These are phyloP conservation scores for Iselma pallidipennis DNA, from an alignment of 2,888 invertebrate genomes.

Conservation along the genomic window DNA sequence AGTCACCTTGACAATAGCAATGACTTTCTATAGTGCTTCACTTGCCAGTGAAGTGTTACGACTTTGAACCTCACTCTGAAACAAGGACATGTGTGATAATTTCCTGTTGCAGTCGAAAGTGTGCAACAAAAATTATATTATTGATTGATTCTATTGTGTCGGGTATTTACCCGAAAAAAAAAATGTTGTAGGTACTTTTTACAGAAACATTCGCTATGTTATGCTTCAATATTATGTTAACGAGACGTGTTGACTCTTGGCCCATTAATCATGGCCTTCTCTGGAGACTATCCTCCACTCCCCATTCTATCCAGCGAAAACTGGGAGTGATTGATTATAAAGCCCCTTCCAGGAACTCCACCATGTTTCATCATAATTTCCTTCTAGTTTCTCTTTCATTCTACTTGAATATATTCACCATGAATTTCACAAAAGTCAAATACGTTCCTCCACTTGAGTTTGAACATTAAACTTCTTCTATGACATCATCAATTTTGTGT, in stretches of 20 bases:
- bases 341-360: not conserved
- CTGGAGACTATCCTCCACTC: not conserved
- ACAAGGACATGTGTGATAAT: not conserved
- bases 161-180: too few species aligned
- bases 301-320: not conserved
- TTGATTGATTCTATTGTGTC: not conserved
- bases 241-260: not conserved
- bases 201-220: not conserved
- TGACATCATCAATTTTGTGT: not conserved
- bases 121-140: not conserved
- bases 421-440: not conserved
- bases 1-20: constrained; percentile 22
- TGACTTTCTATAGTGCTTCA: constrained; percentile 9
- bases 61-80: not conserved
- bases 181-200: too few species aligned
- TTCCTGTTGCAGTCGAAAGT: not conserved
- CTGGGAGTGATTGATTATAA: not conserved
- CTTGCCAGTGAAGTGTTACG: not conserved
- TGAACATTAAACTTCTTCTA: too few species aligned
- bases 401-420: not conserved
- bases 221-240: not conserved
- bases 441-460: too few species aligned
- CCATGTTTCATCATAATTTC: not conserved
- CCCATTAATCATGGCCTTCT: not conserved
- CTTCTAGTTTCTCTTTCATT: not conserved